These are phyloP conservation scores for Octopus sinensis DNA, from an alignment of 1,140 invertebrate species.

Conservation along the genomic window DNA sequence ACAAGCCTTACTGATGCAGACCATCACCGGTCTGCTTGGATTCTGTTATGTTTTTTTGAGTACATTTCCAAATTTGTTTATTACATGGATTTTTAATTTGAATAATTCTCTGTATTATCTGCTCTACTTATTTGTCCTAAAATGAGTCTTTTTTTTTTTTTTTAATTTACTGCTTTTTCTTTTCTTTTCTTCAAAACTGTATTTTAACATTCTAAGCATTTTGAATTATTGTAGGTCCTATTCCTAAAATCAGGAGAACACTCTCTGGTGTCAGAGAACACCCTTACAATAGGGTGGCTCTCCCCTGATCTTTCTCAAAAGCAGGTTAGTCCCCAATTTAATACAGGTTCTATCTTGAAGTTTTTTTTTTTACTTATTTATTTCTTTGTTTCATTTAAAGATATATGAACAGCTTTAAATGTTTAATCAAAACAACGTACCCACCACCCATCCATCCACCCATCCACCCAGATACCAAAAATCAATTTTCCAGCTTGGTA, in stretches of 20 bases:
- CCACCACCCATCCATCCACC: too few species aligned
- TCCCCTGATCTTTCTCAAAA: constrained; percentile 39
- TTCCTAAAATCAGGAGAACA: constrained; percentile 45
- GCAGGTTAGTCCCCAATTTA: constrained; percentile 13
- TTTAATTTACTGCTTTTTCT: neutral
- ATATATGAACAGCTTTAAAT: too few species aligned
- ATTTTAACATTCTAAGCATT: constrained; percentile 27
- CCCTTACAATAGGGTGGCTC: constrained; percentile 48
- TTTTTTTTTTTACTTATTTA: constrained; percentile 2
- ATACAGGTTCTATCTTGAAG: neutral
- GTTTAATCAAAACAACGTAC: too few species aligned
- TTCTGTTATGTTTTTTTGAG: constrained; percentile 12
- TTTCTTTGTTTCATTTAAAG: neutral
- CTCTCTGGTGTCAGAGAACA: constrained; percentile 46
- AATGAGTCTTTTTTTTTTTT: neutral
- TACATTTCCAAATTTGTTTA: constrained; percentile 15
- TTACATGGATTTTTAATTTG: neutral
- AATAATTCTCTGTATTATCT: neutral
- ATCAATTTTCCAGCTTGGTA: too few species aligned
- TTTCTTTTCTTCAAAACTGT: constrained; percentile 12
- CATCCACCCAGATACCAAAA: too few species aligned
- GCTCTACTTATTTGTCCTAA: neutral
- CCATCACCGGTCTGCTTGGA: too few species aligned
- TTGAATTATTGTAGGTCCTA: constrained; percentile 40
- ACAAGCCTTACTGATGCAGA: too few species aligned